These are phyloP conservation scores for Resseliella maxima DNA, from an alignment of 2,888 invertebrate species.

Conservation along the genomic window DNA sequence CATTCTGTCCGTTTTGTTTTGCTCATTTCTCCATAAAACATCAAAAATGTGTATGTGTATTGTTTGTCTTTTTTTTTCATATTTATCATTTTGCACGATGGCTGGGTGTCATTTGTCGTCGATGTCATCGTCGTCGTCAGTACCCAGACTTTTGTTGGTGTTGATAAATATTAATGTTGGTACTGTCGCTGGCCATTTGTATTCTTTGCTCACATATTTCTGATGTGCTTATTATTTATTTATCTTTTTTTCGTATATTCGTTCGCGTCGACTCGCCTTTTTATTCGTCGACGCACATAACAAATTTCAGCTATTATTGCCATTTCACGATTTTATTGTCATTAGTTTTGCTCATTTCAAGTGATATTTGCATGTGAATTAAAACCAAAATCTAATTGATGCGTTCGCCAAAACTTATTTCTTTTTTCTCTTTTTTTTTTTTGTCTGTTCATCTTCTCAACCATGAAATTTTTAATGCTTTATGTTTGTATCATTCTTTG, in stretches of 20 bases:
- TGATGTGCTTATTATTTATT: conserved; percentile 42
- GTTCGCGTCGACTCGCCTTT: neutral
- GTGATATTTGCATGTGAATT: conserved; percentile 16
- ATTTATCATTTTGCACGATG: neutral
- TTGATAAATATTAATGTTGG: conserved; percentile 51
- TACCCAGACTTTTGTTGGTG: conserved; percentile 11
- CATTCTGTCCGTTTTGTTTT: neutral
- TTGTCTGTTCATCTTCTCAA: neutral
- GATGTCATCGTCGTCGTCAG: neutral
- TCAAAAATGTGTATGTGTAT: neutral
- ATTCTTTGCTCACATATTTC: conserved; percentile 1
- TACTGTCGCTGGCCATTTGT: neutral
- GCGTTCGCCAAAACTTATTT: neutral
- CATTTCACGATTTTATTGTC: conserved; percentile 6
- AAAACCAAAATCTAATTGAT: conserved; percentile 17
- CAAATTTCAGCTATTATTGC: conserved; percentile 10
- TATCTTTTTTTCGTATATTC: neutral
- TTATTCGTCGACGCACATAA: neutral
- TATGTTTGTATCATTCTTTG: neutral
- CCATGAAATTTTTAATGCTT: conserved; percentile 17
- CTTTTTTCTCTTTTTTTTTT: neutral
- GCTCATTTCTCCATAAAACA: conserved; percentile 22
- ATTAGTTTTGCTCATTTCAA: conserved; percentile 44
- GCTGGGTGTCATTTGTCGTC: conserved; percentile 44
- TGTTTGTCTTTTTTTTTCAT: neutral